Evolutionary conservation across 2,888 invertebrate genomes (phyloP).

Genomic region (Drosophila longiperda): DNA sequence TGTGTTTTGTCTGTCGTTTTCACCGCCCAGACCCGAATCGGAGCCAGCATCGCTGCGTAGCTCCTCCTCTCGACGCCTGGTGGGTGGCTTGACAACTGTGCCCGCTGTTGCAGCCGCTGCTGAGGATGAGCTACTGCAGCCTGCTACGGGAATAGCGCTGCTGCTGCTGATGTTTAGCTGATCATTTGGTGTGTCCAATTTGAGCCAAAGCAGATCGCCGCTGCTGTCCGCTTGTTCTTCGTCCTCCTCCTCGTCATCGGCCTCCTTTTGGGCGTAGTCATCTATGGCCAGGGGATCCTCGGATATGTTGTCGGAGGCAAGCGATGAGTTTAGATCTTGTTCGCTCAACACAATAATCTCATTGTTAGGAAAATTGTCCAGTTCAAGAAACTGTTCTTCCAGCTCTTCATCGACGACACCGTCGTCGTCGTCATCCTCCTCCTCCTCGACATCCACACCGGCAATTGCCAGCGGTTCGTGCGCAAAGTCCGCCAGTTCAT

Average conservation of each 20-base stretch:
- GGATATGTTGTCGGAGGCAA: slow-evolving; percentile 77
- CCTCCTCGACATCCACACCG: background rate
- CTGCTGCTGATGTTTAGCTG: background rate
- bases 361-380: slow-evolving; percentile 70
- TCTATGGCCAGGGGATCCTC: slow-evolving; percentile 85
- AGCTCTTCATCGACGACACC: slow-evolving; percentile 47
- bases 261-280: slow-evolving; percentile 64
- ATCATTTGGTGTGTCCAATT: slow-evolving; percentile 47
- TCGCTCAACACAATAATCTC: slow-evolving; percentile 82
- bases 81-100: slow-evolving; percentile 6
- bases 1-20: slow-evolving; percentile 83
- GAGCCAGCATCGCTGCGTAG: slow-evolving; percentile 91
- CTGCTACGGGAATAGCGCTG: background rate
- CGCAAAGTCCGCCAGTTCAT: slow-evolving; percentile 72
- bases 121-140: slow-evolving; percentile 14
- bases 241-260: slow-evolving; percentile 55
- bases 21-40: slow-evolving; percentile 93
- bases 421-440: slow-evolving; percentile 33
- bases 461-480: slow-evolving; percentile 41
- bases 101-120: slow-evolving; percentile 8
- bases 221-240: slow-evolving; percentile 67
- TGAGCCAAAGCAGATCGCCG: slow-evolving; percentile 72
- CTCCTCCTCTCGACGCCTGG: slow-evolving; percentile 65
- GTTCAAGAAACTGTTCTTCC: slow-evolving; percentile 75
- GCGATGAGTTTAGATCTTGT: slow-evolving; percentile 75